Evolutionary conservation across 2,797 vertebrate species (phyloP).

Genomic region (Scarus forsteni): DNA sequence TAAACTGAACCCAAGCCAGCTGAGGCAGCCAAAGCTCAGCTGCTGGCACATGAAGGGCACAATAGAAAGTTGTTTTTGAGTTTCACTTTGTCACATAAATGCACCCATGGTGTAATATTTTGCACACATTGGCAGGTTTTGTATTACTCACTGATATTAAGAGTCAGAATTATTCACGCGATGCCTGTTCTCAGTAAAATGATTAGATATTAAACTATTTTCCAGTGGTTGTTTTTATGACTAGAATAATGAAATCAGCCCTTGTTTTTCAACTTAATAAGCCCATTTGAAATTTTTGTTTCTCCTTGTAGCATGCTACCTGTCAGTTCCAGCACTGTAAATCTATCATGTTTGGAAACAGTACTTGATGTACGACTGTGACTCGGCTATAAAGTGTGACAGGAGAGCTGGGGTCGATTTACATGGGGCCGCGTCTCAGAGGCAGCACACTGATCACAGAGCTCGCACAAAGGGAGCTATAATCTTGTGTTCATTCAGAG

Average conservation of each 20-base stretch:
- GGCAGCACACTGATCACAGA: slow-evolving; percentile 70
- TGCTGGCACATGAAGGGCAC: slow-evolving; percentile 62
- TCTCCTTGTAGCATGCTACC: slow-evolving; percentile 24
- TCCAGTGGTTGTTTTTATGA: slow-evolving; percentile 39
- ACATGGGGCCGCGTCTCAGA: slow-evolving; percentile 35
- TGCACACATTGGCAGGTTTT: slow-evolving; percentile 27
- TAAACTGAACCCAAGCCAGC: slow-evolving; percentile 60
- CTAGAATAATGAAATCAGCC: slow-evolving; percentile 23
- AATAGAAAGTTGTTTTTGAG: slow-evolving; percentile 26
- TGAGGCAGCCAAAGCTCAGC: slow-evolving; percentile 59
- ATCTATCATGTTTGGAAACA: slow-evolving; percentile 50
- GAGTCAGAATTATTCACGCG: slow-evolving; percentile 30
- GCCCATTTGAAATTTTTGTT: slow-evolving; percentile 20
- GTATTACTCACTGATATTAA: slow-evolving; percentile 29
- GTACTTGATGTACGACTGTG: slow-evolving; percentile 50
- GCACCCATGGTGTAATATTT: slow-evolving; percentile 44
- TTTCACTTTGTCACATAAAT: slow-evolving; percentile 47
- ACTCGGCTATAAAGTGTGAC: slow-evolving; percentile 54
- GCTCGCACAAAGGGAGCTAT: slow-evolving; percentile 61
- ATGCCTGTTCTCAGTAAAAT: slow-evolving; percentile 49
- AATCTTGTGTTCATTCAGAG: slow-evolving; percentile 67
- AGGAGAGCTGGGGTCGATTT: slow-evolving; percentile 46
- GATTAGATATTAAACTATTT: slow-evolving; percentile 34
- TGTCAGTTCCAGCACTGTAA: slow-evolving; percentile 33
- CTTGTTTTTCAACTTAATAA: slow-evolving; percentile 16